Conservation (phyloP, 2,888 invertebrate genomes). For the Caenorhabditis drosophilae region DNA sequence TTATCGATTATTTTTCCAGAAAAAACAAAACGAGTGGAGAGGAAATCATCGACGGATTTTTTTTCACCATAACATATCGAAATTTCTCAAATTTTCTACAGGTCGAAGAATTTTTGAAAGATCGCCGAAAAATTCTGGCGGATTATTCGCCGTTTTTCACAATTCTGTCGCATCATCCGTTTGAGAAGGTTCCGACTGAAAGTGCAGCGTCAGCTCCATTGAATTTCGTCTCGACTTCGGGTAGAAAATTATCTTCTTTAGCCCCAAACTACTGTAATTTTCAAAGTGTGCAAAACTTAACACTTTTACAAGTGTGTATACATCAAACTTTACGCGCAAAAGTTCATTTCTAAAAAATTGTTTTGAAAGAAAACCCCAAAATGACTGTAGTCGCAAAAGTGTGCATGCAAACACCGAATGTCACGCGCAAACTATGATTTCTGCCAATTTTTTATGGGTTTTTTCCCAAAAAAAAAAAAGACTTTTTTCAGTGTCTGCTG, state of each 20-base stretch:
- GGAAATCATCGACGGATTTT: slow-evolving; percentile 60
- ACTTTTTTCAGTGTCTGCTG: slow-evolving; percentile 56
- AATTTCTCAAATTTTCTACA: slow-evolving; percentile 63
- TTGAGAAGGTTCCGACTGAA: slow-evolving; percentile 63
- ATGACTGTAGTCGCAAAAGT: too few species aligned
- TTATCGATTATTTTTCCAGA: slow-evolving; percentile 25
- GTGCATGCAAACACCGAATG: too few species aligned
- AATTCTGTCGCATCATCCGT: slow-evolving; percentile 64
- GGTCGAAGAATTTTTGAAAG: slow-evolving; percentile 56
- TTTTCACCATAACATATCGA: slow-evolving; percentile 62
- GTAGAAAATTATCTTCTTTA: too few species aligned
- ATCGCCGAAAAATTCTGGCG: slow-evolving; percentile 50
- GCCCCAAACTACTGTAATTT: too few species aligned
- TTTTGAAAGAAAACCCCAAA: too few species aligned
- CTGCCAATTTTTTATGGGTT: too few species aligned
- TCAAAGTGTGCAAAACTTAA: too few species aligned
- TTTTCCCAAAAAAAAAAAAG: neutral
- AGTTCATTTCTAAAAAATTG: too few species aligned
- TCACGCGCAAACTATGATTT: too few species aligned
- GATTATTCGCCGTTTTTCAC: slow-evolving; percentile 52
- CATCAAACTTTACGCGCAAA: too few species aligned
- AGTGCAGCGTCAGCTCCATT: slow-evolving; percentile 64
- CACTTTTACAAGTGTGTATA: too few species aligned
- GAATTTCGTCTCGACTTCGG: slow-evolving; percentile 64
- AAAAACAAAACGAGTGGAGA: slow-evolving; percentile 44